phyloP scores from a whole-genome alignment of 2,797 vertebrate genomes.

The Natrix natrix region DNA sequence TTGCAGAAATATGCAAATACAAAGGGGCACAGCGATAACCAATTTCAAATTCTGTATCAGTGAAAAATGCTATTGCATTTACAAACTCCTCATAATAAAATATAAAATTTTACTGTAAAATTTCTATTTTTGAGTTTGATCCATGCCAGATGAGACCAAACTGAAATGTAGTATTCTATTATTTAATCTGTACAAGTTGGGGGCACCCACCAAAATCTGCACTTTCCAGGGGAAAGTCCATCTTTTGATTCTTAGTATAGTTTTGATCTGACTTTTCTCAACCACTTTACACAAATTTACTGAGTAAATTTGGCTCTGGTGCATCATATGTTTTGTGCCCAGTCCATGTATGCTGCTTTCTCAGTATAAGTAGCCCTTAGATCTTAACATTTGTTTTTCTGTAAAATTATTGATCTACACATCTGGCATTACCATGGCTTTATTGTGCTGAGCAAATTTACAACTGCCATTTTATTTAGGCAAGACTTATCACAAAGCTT shows the following conservation, averaged over 20 bases:
- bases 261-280: background rate
- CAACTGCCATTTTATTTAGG: background rate
- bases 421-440: background rate
- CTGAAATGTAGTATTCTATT: background rate
- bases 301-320: background rate
- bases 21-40: conserved; percentile 1
- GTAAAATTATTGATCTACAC: background rate
- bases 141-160: background rate
- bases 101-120: background rate
- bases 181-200: background rate
- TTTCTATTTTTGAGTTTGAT: background rate
- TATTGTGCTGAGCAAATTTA: background rate
- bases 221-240: background rate
- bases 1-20: conserved; percentile 37
- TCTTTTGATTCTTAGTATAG: background rate
- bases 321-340: background rate
- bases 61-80: background rate
- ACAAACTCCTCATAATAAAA: background rate
- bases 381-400: background rate
- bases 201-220: background rate
- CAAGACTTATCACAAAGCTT: background rate
- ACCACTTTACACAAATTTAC: background rate
- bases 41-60: background rate
- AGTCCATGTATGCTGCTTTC: background rate
- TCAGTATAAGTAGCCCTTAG: background rate